Percentiles rank a stretch among this genome's conserved stretches.
phyloP scores from a whole-genome alignment of 2,797 vertebrate genomes.

The Poecilia picta region DNA sequence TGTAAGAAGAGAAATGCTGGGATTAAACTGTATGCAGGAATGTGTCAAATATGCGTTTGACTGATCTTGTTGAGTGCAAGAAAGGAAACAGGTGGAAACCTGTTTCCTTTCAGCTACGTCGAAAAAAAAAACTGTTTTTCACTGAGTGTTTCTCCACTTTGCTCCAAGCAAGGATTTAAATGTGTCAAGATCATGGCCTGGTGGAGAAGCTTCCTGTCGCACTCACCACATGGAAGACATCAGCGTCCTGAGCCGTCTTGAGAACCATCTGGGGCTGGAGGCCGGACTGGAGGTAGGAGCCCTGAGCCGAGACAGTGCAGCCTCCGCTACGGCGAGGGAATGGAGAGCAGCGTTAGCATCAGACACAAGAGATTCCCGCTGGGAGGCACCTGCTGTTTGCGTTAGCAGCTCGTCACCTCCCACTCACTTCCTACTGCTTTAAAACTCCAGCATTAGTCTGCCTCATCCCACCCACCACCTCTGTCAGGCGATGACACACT shows the following conservation, averaged over 20 bases:
- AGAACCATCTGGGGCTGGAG: slow-evolving; percentile 93
- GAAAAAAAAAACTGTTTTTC: not conserved
- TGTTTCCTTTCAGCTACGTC: not conserved
- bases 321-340: slow-evolving; percentile 85
- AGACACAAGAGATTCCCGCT: slow-evolving; percentile 50
- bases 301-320: slow-evolving; percentile 94
- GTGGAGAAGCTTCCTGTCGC: not conserved
- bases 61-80: not conserved
- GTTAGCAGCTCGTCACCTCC: slow-evolving; percentile 64
- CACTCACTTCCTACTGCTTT: slow-evolving; percentile 60
- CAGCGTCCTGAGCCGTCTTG: slow-evolving; percentile 82
- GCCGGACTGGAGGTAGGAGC: slow-evolving; percentile 91
- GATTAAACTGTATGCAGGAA: not conserved
- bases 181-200: not conserved
- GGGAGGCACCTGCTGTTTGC: slow-evolving; percentile 67
- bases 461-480: slow-evolving; percentile 20
- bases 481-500: not conserved
- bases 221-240: slow-evolving; percentile 95
- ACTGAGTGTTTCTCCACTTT: not conserved
- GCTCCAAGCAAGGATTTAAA: not conserved
- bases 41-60: not conserved
- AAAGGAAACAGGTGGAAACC: not conserved
- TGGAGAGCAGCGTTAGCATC: slow-evolving; percentile 30
- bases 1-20: not conserved
- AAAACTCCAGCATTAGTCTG: slow-evolving; percentile 45